phyloP scores from a whole-genome alignment of 2,797 vertebrate species.

The Diglossa cyanea region DNA sequence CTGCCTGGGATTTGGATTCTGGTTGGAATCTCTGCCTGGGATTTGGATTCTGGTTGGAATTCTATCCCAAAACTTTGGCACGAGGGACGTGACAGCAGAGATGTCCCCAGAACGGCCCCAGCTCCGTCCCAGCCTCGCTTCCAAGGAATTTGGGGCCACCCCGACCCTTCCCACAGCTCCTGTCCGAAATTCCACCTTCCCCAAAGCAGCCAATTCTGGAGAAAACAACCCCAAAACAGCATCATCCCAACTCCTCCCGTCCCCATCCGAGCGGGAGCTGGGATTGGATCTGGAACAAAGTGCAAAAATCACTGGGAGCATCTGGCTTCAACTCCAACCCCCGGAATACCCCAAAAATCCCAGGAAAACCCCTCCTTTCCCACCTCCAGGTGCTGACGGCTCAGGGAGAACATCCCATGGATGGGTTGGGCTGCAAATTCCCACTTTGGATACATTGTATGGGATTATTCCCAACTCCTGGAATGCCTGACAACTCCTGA shows the following conservation, averaged over 20 bases:
- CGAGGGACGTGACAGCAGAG: neutral
- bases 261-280: neutral
- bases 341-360: neutral
- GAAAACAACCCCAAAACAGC: neutral
- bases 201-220: neutral
- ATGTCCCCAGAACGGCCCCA: fast-evolving
- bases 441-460: neutral
- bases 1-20: neutral
- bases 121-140: neutral
- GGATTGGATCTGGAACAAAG: neutral
- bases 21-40: neutral
- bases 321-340: neutral
- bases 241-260: neutral
- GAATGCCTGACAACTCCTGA: neutral
- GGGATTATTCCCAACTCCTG: neutral
- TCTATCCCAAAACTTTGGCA: neutral
- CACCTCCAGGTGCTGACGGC: neutral
- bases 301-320: neutral
- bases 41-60: neutral
- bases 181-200: neutral
- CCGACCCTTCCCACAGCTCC: neutral
- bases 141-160: neutral
- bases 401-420: fast-evolving
- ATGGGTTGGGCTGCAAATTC: neutral
- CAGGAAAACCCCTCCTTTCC: neutral